These are phyloP conservation scores for Apamea sordens DNA, from an alignment of 2,888 invertebrate species.

Conservation along the genomic window DNA sequence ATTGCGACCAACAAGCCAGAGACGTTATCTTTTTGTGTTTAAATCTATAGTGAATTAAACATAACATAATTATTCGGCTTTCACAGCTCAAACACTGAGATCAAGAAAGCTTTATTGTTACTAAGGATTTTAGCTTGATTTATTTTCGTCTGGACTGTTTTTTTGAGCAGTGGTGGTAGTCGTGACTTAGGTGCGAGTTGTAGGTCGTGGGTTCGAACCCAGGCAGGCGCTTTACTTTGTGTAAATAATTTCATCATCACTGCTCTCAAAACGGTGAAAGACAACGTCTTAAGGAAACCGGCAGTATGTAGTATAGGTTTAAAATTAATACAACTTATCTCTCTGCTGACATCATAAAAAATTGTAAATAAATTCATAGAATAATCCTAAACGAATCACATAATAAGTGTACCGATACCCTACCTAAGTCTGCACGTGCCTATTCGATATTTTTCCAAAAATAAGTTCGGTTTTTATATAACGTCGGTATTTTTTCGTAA, in stretches of 20 bases:
- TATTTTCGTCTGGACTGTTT: not conserved
- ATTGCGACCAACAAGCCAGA: not conserved
- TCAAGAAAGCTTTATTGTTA: not conserved
- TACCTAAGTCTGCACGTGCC: not conserved
- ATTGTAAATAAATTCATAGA: not conserved
- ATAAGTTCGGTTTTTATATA: not conserved
- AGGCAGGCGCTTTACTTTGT: not conserved
- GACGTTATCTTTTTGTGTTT: not conserved
- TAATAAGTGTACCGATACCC: not conserved
- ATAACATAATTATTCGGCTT: too few species aligned
- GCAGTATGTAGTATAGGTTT: not conserved
- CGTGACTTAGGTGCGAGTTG: not conserved
- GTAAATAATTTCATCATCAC: not conserved
- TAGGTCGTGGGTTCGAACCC: not conserved
- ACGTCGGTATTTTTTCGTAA: conserved; percentile 18
- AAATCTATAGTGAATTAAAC: not conserved
- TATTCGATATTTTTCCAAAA: conserved; percentile 14
- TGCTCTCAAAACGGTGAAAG: not conserved
- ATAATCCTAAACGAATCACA: conserved; percentile 11
- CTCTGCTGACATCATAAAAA: not conserved
- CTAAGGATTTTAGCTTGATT: not conserved
- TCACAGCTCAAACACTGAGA: too few species aligned
- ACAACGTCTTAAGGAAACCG: too few species aligned
- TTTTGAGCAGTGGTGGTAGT: not conserved
- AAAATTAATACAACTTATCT: too few species aligned